Percentiles rank a stretch among this genome's conserved stretches.
Evolutionary conservation across 2,888 invertebrate genomes (phyloP).

Genomic region (Xylota sylvarum): DNA sequence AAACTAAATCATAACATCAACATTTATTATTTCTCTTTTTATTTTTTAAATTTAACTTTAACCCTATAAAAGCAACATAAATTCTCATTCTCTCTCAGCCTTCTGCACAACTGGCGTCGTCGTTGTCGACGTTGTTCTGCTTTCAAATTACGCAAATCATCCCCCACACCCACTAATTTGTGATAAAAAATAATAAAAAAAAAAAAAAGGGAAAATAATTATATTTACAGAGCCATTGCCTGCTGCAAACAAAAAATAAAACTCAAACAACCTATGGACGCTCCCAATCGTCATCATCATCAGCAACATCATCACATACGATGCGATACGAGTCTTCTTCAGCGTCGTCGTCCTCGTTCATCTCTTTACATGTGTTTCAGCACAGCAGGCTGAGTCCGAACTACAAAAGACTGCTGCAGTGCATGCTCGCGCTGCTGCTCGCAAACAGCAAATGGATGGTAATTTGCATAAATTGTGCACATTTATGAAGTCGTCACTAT

Average conservation of each 20-base stretch:
- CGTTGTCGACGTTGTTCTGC: slow-evolving; percentile 54
- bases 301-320: slow-evolving; percentile 51
- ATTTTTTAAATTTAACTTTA: slow-evolving; percentile 31
- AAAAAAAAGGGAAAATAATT: slow-evolving; percentile 4
- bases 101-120: slow-evolving; percentile 31
- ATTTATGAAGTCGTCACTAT: slow-evolving; percentile 77
- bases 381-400: background rate
- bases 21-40: slow-evolving; percentile 32
- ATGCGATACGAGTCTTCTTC: slow-evolving; percentile 26
- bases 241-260: slow-evolving; percentile 1
- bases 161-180: slow-evolving; percentile 74
- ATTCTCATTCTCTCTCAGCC: slow-evolving; percentile 64
- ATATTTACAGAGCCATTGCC: background rate
- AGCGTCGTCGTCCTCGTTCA: slow-evolving; percentile 27
- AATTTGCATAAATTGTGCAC: slow-evolving; percentile 77
- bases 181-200: slow-evolving; percentile 32
- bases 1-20: slow-evolving; percentile 27
- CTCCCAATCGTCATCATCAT: slow-evolving; percentile 67
- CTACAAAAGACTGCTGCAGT: slow-evolving; percentile 49
- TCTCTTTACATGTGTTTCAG: slow-evolving; percentile 29
- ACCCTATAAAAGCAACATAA: slow-evolving; percentile 62
- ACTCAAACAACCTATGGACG: slow-evolving; percentile 42
- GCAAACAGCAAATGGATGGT: slow-evolving; percentile 69
- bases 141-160: slow-evolving; percentile 74
- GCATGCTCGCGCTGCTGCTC: slow-evolving; percentile 60